Evolutionary conservation across 2,797 vertebrate genomes (phyloP).

Genomic region (Tadarida brasiliensis): DNA sequence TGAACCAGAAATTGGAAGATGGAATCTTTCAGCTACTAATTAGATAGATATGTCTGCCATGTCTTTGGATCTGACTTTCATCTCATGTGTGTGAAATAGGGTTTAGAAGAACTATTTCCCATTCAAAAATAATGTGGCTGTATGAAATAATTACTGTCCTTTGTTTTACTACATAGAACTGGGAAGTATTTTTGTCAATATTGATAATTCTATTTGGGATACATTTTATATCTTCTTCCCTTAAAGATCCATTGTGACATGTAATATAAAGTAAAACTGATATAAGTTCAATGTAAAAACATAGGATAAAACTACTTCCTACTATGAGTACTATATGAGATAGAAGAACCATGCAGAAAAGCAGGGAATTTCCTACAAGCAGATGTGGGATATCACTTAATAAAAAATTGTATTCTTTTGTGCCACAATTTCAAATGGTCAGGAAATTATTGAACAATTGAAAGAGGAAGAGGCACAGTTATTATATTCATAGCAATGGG

Average conservation of each 20-base stretch:
- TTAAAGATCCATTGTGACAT: background rate
- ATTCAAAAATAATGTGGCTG: background rate
- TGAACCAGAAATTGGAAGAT: background rate
- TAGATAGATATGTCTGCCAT: background rate
- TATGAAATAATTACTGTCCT: background rate
- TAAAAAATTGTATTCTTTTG: slow-evolving; percentile 65
- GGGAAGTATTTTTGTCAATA: background rate
- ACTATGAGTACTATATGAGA: slow-evolving; percentile 17
- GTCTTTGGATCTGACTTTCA: background rate
- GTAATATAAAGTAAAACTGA: slow-evolving; percentile 46
- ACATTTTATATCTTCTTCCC: background rate
- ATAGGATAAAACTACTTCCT: slow-evolving; percentile 65
- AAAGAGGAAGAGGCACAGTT: slow-evolving; percentile 25
- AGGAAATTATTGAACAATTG: slow-evolving; percentile 57
- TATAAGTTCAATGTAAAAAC: slow-evolving; percentile 69
- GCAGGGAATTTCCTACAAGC: slow-evolving; percentile 62
- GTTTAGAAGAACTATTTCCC: background rate
- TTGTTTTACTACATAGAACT: background rate
- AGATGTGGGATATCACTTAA: slow-evolving; percentile 65
- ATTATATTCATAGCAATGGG: background rate
- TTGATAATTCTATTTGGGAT: background rate
- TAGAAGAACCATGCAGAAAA: slow-evolving; percentile 57
- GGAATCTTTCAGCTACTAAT: background rate
- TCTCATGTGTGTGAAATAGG: background rate
- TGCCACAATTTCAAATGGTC: slow-evolving; percentile 12